Evolutionary conservation across 2,113 vertebrate species (phyloP).

Genomic region (Nesospiza acunhae): DNA sequence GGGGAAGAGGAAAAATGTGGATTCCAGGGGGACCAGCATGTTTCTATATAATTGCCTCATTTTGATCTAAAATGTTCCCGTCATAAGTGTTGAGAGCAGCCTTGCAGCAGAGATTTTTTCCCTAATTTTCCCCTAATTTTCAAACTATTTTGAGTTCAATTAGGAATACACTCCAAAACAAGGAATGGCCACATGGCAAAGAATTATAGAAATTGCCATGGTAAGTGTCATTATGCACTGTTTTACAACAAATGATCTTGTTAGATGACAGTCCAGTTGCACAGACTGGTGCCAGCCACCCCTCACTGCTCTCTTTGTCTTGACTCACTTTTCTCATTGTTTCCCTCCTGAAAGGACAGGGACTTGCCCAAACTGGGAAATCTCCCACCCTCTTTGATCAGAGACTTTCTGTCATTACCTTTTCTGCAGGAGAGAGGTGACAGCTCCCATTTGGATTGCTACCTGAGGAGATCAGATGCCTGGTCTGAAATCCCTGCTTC

Average conservation of each 20-base stretch:
- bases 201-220: not conserved
- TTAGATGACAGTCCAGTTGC: not conserved
- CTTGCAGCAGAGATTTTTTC: not conserved
- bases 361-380: not conserved
- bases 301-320: not conserved
- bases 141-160: not conserved
- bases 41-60: not conserved
- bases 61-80: not conserved
- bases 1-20: not conserved
- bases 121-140: not conserved
- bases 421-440: not conserved
- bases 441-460: conserved; percentile 28
- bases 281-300: not conserved
- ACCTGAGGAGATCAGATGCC: conserved; percentile 26
- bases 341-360: not conserved
- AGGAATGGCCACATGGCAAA: not conserved
- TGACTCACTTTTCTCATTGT: not conserved
- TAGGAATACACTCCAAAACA: not conserved
- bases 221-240: not conserved
- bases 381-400: conserved; percentile 5
- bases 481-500: conserved; percentile 28
- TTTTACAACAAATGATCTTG: not conserved
- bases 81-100: not conserved
- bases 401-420: not conserved
- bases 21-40: not conserved